Evolutionary conservation across 2,888 invertebrate genomes (phyloP), one percentile per base, ranked within the genome.

Genomic region (Caenorhabditis angaria): DNA sequence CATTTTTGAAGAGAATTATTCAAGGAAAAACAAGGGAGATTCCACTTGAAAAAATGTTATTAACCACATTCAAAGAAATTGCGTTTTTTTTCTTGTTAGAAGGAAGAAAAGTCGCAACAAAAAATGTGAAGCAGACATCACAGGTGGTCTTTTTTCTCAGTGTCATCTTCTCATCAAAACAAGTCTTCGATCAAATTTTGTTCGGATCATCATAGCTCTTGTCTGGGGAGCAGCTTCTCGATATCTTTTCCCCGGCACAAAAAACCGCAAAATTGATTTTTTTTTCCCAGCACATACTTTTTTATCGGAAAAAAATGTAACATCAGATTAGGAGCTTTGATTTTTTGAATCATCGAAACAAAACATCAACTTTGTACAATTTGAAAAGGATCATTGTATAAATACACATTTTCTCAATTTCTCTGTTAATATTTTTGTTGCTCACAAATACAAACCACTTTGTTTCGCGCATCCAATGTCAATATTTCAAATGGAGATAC

Each of bases 181-280:
- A 41, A 41, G 41, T 41, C 41, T 41, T 41, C 41, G 41, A 41
- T 41, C 41, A 41, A 41, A 41, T 41, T 41, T 41, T 41, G 41
- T 14, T 41, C 41, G 18, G 41, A 41, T 41, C 41, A 41, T 41
- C 41, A 41, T 41, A 41, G 41, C 6, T 41, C 32, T 41, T 41
- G 41, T 41, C 41, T 41, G 41, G 2, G 41, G 41, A 41, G 10
- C 41, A 18, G 41, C 5, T 41, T 18, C 41, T 2, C 10, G 10
- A 12, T 41, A 12, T 41, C 41, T 41, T 41, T 18, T 41, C 18
- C 14, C 18, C 32, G 12, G 10, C 14, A 12, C 41, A 41, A 18
- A 18, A 18, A 41, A 41, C 41, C 41, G 41, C 41, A 41, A 41
- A 41, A 41, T 41, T 14, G 41, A 41, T 41, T 41, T 32, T 32